Conservation (phyloP, 2,113 vertebrate genomes). For the Urocynchramus pylzowi region DNA sequence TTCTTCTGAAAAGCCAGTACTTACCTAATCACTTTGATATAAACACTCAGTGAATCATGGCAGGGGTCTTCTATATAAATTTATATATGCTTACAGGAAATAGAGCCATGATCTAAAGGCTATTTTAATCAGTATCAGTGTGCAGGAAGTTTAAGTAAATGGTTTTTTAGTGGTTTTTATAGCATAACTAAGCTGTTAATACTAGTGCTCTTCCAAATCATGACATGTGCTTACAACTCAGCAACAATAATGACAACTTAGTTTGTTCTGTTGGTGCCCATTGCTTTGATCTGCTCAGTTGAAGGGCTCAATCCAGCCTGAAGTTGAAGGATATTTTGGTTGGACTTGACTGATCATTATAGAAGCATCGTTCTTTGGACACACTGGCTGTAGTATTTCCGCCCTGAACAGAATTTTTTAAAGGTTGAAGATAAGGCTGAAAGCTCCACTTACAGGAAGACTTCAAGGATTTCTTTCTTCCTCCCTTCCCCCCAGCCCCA, state of each 20-base stretch:
- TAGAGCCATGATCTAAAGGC: neutral
- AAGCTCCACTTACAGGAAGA: neutral
- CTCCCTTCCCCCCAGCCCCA: accelerated
- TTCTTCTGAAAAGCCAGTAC: neutral
- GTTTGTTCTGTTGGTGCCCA: neutral
- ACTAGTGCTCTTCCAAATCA: neutral
- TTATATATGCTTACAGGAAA: neutral
- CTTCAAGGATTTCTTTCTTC: neutral
- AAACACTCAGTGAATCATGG: neutral
- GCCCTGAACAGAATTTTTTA: neutral
- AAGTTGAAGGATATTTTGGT: neutral
- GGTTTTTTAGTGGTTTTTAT: neutral
- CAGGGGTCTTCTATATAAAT: neutral
- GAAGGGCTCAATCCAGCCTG: neutral
- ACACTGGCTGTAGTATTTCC: neutral
- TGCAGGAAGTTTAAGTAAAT: neutral
- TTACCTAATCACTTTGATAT: neutral
- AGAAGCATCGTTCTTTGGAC: neutral
- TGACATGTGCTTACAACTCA: neutral
- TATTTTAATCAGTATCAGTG: neutral
- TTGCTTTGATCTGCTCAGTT: neutral
- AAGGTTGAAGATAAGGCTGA: neutral
- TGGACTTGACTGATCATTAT: neutral
- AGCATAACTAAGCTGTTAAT: neutral
- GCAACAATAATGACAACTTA: neutral